Base-by-base conservation (phyloP, 1,140 invertebrate genomes). In the Sycophaga agraensis region DNA sequence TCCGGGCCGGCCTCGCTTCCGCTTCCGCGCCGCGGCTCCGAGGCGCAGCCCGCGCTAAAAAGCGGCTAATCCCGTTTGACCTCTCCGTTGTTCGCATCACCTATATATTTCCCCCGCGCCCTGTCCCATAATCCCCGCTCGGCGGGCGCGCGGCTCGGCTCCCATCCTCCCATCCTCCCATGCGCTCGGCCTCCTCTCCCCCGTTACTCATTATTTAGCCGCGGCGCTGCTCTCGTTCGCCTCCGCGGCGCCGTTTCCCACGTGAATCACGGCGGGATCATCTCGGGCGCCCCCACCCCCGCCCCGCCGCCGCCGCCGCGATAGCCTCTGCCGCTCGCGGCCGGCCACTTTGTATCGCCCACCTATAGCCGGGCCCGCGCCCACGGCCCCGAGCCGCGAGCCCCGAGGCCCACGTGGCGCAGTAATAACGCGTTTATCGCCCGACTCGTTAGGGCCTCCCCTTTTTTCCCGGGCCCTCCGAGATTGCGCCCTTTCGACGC, bases 221-320 rank as follows among this genome's bases (percentile, higher is more conserved):
- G 12, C 28, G 5, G 35, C 42, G 11, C 22, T 68, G 70, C 68
- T 74, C 75, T 69, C 68, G 69, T 76, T 76, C 71, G 70, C 68
- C 60, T 66, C 54, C 62, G 46, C 42, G 49, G 54, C 50, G 35
- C 49, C 59, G 66, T 69, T 76, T 77, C 73, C 70, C 75, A 77
- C 69, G 72, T 75, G 71, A 75, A 76, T 76, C 74, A 70, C 68
- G 43, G 43, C 63, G 70, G 58, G 49, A 77, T 75, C 64, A 72
- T 74, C 70, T 69, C 69, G 70, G 68, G 66, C 70, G 65, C 7
- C 55, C 65, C 66, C 66, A 59, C 16, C 37, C 50, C 17, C 19
- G 54, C 34, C 28, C 48, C 8, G 22, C 22, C 26, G 9, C 22
- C 46, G 26, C 31, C 16, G 14, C 42, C 14, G 12, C 22, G 31